Conservation (phyloP, 2,888 invertebrate genomes). For the Parnassius glacialis region DNA sequence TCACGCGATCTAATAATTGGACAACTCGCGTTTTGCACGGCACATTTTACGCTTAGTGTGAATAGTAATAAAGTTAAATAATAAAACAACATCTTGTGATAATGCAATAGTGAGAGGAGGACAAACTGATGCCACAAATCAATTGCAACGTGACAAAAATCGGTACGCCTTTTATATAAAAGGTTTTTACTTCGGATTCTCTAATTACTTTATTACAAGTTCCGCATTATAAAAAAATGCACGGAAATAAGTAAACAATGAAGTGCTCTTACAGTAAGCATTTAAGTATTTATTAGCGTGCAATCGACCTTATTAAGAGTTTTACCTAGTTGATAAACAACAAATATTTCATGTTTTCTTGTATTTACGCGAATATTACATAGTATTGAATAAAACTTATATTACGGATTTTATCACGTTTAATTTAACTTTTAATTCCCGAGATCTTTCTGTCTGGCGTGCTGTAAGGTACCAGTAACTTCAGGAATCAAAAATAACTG, state of each 20-base stretch:
- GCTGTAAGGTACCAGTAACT: too few relatives aligned
- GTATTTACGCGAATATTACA: too few relatives aligned
- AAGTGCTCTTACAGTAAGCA: neutral
- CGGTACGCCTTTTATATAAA: conserved; percentile 48
- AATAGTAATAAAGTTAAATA: conserved; percentile 43
- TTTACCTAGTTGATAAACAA: too few relatives aligned
- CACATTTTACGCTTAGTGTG: conserved; percentile 46
- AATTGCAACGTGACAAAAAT: conserved; percentile 54
- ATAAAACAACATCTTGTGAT: conserved; percentile 51
- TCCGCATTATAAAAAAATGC: conserved; percentile 33
- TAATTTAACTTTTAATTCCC: too few relatives aligned
- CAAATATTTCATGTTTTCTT: too few relatives aligned
- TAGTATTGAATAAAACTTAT: too few relatives aligned
- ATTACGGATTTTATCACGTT: too few relatives aligned
- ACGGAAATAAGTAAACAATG: conserved; percentile 1
- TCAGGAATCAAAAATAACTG: too few relatives aligned
- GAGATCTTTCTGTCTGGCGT: too few relatives aligned
- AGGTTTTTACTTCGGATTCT: conserved; percentile 45
- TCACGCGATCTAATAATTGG: conserved; percentile 57
- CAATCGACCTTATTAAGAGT: too few relatives aligned
- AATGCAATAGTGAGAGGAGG: conserved; percentile 36
- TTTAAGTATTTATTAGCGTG: too few relatives aligned
- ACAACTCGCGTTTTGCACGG: conserved; percentile 56
- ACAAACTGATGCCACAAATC: conserved; percentile 36
- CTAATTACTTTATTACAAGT: conserved; percentile 30